Conservation (phyloP, 2,113 vertebrate genomes). For the Periophthalmus modestus region DNA sequence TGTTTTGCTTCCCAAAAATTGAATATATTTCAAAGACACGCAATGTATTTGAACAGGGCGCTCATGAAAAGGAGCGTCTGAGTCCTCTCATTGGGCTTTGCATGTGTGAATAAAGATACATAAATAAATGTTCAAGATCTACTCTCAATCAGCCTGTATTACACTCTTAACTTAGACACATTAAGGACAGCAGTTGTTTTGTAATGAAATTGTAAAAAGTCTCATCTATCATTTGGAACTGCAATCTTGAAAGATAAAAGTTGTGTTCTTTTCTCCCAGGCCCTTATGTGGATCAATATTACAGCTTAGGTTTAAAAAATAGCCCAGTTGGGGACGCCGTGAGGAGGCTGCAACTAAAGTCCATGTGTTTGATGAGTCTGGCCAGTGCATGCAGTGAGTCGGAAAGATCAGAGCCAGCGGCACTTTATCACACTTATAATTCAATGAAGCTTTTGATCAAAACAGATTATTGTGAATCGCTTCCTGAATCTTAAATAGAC, state of each 20-base stretch:
- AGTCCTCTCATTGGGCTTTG: too few relatives aligned
- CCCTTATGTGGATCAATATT: conserved; percentile 33
- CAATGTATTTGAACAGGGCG: too few relatives aligned
- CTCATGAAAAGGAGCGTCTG: too few relatives aligned
- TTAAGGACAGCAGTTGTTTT: too few relatives aligned
- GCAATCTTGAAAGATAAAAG: not conserved
- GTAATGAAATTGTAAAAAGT: not conserved
- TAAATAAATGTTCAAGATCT: too few relatives aligned
- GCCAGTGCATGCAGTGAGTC: conserved; percentile 11
- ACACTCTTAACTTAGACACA: not conserved
- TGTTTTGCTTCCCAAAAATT: too few relatives aligned
- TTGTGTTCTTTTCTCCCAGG: conserved; percentile 12
- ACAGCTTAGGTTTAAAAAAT: conserved; percentile 15
- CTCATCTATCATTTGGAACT: not conserved
- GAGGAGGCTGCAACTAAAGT: conserved; percentile 10
- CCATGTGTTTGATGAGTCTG: conserved; percentile 19
- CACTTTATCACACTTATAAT: not conserved
- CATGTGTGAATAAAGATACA: too few relatives aligned
- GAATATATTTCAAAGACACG: too few relatives aligned
- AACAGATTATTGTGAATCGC: not conserved
- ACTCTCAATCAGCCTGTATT: not conserved
- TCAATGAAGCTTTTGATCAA: not conserved
- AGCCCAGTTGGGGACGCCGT: conserved; percentile 6
- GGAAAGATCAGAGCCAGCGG: conserved; percentile 15
- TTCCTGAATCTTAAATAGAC: not conserved